Base-by-base conservation (phyloP, 1,140 invertebrate species). In the Archegozetes longisetosus region DNA sequence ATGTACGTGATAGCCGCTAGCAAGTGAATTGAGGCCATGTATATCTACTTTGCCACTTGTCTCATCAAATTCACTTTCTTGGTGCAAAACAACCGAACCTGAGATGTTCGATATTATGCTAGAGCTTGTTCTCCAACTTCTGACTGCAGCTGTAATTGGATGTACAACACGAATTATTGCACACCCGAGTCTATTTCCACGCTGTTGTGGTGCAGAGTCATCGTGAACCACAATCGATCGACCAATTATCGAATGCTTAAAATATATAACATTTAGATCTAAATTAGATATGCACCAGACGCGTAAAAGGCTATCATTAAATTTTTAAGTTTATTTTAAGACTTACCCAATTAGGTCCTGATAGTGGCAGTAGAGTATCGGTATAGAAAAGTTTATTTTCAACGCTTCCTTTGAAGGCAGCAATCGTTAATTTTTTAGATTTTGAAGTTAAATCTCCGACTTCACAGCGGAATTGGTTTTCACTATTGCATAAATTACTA, bases 151-250 rank as follows among this genome's bases (percentile, higher is more conserved):
- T 24, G 62, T 61, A 3, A 68, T 24, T 6, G 64, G 63, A 49
- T 66, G 64, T 13, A 66, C 52, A 6, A 53, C 51, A 27, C 62
- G 55, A 20, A 75, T 70, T 29, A 80, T 79, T 20, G 86, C 83
- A 73, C 91, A 96, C 0, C 87, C 88, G 66, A 95, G 75, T 64
- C 89, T 73, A 70, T 89, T 84, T 13, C 87, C 88, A 61, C 89
- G 75, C 0, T 87, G 86, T 62, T 84, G 81, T 1, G 88, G 88
- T 2, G 86, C 85, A 68, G 84, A 77, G 67, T 91, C 87, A 71
- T 89, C 88, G 66, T 88, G 88, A 48, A 95, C 81, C 0, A 93
- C 85, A 28, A 97, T 70, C 20, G 89, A 88, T 68, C 82, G 83
- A 17, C 84, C 85, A 32, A 63, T 47, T 23, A 64, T 60, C 17